Base-by-base conservation (phyloP, 1,140 invertebrate species). In the Mizuhopecten yessoensis region DNA sequence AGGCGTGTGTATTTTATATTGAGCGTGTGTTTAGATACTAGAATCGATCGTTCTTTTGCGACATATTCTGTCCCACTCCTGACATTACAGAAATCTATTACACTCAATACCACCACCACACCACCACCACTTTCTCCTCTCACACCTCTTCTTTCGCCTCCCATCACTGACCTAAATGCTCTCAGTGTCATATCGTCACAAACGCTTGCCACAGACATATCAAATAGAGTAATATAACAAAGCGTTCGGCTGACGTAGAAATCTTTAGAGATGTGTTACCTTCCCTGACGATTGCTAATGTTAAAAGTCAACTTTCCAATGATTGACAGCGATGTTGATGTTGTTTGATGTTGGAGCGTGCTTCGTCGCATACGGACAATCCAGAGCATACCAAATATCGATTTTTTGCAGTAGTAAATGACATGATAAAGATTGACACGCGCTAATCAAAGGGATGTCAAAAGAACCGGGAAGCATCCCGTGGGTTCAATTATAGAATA, bases 351-450 rank as follows among this genome's bases (percentile, higher is more conserved):
- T 75, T 29, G 57, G 15, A 75, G 57, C 57, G 57, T 29, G 57
- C 23, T 29, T 11, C 57, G 57, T 75, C 57, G 29, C 1, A n/a
- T 75, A 75, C 57, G n/a, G 5, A n/a, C 23, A 29, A 29, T n/a
- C 57, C n/a, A 75, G 3, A 2, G 57, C 29, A 75, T 75, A 75
- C 57, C n/a, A 75, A 75, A n/a, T 75, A 75, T 75, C 17, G 57
- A 75, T 75, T 75, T 29, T 75, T 57, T 2, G n/a, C 57, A 5
- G 3, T 29, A n/a, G 57, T 29, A 75, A 23, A 57, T 23, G 45
- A 57, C 45, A 75, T 75, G 57, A 75, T 75, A 75, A 75, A 75
- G 57, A 75, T 75, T 75, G 57, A 75, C 57, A 75, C 23, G n/a
- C 57, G 57, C 57, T 75, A 75, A 75, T 75, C 57, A n/a, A 49